Evolutionary conservation across 53 echinoderm and acorn worm genomes (phyloP), one percentile per base, ranked within the genome.

Genomic region (Henricia sp.): DNA sequence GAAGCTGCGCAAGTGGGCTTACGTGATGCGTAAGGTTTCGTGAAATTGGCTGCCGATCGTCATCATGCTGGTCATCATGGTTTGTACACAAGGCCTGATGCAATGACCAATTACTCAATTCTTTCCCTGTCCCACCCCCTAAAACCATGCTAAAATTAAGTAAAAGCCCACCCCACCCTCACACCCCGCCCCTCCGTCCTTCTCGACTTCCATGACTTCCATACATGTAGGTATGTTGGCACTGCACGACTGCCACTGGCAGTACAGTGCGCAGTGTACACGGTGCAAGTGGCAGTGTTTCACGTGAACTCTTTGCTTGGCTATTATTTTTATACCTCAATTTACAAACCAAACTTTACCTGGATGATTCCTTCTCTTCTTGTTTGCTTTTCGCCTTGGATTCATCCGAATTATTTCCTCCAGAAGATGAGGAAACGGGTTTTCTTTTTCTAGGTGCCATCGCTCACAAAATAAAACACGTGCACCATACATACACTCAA

Each of bases 361-460:
- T 59, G 4, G 58, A 25, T 42, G 42, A 34, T 59, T 58, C 60
- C 28, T 57, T 40, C 60, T 59, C 60, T 27, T 28, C 77, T 57
- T 33, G 42, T 16, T 77, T 77, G 9, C 13, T 23, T 19, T 50
- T 71, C 24, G 26, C 25, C 17, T 41, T 59, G 16, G 41, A 41
- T 3, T 57, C 41, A 3, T 29, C 77, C 8, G 59, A 42, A 14
- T n/a, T 30, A 42, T 41, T 59, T 14, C 42, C n/a, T 43, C 60
- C 77, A 0, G 60, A n/a, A n/a, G n/a, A n/a, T n/a, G n/a, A 60
- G 6, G 77, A 59, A 16, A 38, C 59, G 4, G 60, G 52, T 41
- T 77, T 77, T 27, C 60, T 58, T 32, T 59, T 77, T 41, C 60
- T 37, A 33, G 52, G 73, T 36, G 52, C 73, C 52, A 13, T 13